phyloP scores from a whole-genome alignment of 1,140 invertebrate genomes.

The Lepidurus arcticus region DNA sequence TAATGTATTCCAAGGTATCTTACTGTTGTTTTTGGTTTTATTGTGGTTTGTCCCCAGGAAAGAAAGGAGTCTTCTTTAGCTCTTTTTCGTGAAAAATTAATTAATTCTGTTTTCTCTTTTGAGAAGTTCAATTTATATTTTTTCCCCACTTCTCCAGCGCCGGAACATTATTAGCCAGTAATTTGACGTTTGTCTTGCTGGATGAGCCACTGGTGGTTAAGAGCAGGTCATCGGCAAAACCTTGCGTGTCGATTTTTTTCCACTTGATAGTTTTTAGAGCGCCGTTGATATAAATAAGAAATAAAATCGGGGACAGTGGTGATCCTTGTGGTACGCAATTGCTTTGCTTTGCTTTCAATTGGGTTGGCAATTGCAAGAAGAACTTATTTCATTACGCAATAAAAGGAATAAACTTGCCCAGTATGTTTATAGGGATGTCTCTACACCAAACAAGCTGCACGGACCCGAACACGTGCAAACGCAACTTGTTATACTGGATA shows the following conservation, averaged over 20 bases:
- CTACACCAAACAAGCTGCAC: too few relatives aligned
- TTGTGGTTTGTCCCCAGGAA: background rate
- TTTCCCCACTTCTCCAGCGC: constrained; percentile 23
- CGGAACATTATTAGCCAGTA: background rate
- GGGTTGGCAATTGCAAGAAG: too few relatives aligned
- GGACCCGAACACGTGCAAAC: too few relatives aligned
- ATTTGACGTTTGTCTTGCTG: background rate
- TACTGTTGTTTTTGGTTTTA: constrained; percentile 13
- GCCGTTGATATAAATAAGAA: constrained; percentile 25
- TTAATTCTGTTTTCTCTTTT: constrained; percentile 26
- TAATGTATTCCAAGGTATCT: background rate
- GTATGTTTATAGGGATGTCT: too few relatives aligned
- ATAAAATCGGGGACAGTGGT: constrained; percentile 19
- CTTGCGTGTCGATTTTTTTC: constrained; percentile 9
- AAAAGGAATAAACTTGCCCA: too few relatives aligned
- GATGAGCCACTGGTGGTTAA: background rate
- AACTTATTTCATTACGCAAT: too few relatives aligned
- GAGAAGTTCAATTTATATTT: background rate
- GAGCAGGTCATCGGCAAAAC: constrained; percentile 17
- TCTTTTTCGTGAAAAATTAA: constrained; percentile 23
- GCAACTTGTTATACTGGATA: too few relatives aligned
- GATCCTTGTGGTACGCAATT: constrained; percentile 29
- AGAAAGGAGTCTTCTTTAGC: background rate
- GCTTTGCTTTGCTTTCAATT: too few relatives aligned
- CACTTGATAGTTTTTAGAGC: background rate